Evolutionary conservation across 2,888 invertebrate species (phyloP).

Genomic region (Dasysyrphus albostriatus): DNA sequence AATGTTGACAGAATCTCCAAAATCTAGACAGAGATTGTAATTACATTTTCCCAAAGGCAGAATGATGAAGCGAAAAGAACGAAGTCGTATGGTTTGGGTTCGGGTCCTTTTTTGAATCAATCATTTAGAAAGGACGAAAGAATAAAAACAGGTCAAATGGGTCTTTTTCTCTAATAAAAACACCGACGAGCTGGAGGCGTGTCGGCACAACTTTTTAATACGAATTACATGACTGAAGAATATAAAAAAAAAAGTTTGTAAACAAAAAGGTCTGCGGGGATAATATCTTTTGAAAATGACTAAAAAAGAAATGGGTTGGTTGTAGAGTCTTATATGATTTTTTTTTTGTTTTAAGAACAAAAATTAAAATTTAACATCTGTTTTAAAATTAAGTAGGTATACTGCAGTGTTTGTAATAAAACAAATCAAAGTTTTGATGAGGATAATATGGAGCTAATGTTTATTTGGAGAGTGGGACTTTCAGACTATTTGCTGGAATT

Average conservation of each 20-base stretch:
- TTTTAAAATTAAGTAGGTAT: background rate
- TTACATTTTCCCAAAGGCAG: conserved; percentile 51
- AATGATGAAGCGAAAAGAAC: conserved; percentile 6
- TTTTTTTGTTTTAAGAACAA: background rate
- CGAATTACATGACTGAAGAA: conserved; percentile 9
- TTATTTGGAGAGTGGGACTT: background rate
- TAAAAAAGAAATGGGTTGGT: background rate
- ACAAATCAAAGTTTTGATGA: conserved; percentile 1
- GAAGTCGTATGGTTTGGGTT: conserved; percentile 1
- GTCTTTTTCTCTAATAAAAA: conserved; percentile 19
- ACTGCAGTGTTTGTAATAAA: background rate
- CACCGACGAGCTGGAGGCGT: conserved; percentile 12
- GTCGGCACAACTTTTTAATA: conserved; percentile 30
- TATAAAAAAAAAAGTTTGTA: conserved; percentile 4
- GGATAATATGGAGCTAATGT: background rate
- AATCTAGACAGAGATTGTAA: conserved; percentile 67
- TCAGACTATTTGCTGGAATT: too few relatives aligned
- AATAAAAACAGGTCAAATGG: conserved; percentile 29
- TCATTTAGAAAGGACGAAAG: conserved; percentile 33
- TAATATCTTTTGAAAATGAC: conserved; percentile 8
- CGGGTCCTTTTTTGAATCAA: conserved; percentile 36
- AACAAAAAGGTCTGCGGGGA: conserved; percentile 18
- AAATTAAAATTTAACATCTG: conserved; percentile 14
- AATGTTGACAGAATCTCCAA: conserved; percentile 62
- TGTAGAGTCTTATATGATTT: background rate